phyloP scores from a whole-genome alignment of 1,140 invertebrate genomes.

The Rhyacophila brunnea region DNA sequence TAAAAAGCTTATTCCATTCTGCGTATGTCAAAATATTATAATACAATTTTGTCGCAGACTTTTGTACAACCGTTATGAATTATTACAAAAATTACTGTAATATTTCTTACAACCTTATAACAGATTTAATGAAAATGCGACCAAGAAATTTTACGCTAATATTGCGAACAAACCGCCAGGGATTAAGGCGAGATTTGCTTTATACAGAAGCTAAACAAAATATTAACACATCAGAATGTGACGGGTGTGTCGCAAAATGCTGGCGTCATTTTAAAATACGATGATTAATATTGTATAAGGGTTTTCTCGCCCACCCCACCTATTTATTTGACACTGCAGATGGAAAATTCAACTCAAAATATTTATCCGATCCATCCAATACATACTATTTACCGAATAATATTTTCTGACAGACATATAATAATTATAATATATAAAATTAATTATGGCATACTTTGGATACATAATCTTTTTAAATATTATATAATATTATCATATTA shows the following conservation, averaged over 20 bases:
- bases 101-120: background rate
- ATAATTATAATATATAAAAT: too few species aligned
- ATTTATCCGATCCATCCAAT: too few species aligned
- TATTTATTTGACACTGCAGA: too few species aligned
- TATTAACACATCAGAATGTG: conserved; percentile 6
- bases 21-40: too few species aligned
- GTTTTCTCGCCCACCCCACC: background rate
- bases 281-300: background rate
- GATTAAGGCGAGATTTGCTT: background rate
- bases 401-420: too few species aligned
- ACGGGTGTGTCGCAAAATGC: background rate
- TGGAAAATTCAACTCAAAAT: too few species aligned
- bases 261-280: background rate
- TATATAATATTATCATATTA: too few species aligned
- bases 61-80: background rate
- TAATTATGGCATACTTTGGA: too few species aligned
- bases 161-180: background rate
- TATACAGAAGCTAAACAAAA: background rate
- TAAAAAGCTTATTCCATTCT: too few species aligned
- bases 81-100: background rate
- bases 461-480: too few species aligned
- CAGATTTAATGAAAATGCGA: background rate
- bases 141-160: background rate
- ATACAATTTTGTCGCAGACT: too few species aligned
- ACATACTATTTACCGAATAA: too few species aligned